Evolutionary conservation across 2,888 invertebrate genomes (phyloP).

Genomic region (Orchestes rusci): DNA sequence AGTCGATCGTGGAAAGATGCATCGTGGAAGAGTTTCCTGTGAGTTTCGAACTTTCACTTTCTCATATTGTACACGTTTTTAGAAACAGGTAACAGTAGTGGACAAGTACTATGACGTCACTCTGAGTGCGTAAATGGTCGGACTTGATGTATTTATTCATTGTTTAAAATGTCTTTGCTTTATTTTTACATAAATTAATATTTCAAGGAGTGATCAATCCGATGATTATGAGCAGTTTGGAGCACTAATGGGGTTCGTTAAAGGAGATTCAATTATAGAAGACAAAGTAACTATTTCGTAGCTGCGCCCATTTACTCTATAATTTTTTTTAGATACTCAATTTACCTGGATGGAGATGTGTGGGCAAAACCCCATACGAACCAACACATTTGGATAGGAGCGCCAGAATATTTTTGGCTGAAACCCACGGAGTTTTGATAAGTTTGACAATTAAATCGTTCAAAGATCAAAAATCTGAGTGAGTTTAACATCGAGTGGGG

Average conservation of each 20-base stretch:
- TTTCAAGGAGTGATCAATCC: no score
- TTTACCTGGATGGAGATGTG: conserved; percentile 44
- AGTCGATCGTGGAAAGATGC: conserved; percentile 52
- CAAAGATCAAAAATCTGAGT: conserved; percentile 51
- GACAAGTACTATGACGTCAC: no score
- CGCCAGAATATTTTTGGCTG: conserved; percentile 36
- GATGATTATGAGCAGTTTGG: conserved; percentile 59
- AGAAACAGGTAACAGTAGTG: no score
- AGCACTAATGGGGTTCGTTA: conserved; percentile 51
- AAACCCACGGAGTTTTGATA: conserved; percentile 52
- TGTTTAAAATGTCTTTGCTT: no score
- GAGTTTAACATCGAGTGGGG: conserved; percentile 33
- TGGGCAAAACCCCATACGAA: conserved; percentile 32
- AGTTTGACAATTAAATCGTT: conserved; percentile 50
- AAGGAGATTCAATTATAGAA: conserved; percentile 43
- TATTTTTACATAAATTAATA: no score
- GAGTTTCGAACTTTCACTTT: conserved; percentile 28
- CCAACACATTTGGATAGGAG: conserved; percentile 29
- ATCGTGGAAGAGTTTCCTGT: conserved; percentile 53
- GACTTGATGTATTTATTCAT: not conserved
- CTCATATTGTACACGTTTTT: not conserved
- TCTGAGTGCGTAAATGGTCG: not conserved
- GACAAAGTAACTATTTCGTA: conserved; percentile 27
- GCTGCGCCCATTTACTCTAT: no score
- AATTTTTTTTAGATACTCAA: conserved; percentile 40